Conservation (phyloP, 2,113 vertebrate species). For the Bubalus kerabau region DNA sequence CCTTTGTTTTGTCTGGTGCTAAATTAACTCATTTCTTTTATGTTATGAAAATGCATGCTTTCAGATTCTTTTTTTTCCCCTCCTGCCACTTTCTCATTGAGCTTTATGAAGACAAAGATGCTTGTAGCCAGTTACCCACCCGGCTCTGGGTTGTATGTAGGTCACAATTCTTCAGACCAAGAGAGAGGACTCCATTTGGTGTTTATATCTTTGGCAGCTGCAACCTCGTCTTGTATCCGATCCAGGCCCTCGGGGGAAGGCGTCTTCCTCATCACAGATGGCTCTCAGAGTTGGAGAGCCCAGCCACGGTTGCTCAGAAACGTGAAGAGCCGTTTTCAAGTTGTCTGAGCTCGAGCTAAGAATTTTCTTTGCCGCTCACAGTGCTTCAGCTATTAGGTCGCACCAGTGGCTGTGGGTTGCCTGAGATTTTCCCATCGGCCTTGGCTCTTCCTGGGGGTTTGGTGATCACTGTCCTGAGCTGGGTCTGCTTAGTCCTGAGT, state of each 20-base stretch:
- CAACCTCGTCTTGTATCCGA: not conserved
- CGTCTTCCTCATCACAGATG: slow-evolving; percentile 26
- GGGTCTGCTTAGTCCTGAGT: not conserved
- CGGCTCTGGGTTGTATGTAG: not conserved
- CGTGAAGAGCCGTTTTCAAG: not conserved
- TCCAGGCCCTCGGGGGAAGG: slow-evolving; percentile 19
- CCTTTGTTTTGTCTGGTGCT: not conserved
- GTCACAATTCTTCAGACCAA: slow-evolving; percentile 29
- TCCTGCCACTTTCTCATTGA: not conserved
- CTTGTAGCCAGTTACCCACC: not conserved
- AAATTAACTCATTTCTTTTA: not conserved
- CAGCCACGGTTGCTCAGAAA: not conserved
- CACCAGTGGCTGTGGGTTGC: not conserved
- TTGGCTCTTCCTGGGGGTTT: not conserved
- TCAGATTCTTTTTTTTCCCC: not conserved
- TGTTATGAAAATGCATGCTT: not conserved
- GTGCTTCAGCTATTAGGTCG: fast-evolving
- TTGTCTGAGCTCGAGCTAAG: not conserved
- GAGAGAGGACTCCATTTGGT: slow-evolving; percentile 13
- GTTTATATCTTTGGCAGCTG: slow-evolving; percentile 39
- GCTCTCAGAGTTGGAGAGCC: not conserved
- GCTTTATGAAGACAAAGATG: not conserved
- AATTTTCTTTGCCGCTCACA: not conserved
- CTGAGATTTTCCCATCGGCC: not conserved
- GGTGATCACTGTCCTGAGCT: fast-evolving